Evolutionary conservation across 2,888 invertebrate species (phyloP), one percentile per base, ranked within the genome.

Genomic region (Imbricaverruca yamaguchii): DNA sequence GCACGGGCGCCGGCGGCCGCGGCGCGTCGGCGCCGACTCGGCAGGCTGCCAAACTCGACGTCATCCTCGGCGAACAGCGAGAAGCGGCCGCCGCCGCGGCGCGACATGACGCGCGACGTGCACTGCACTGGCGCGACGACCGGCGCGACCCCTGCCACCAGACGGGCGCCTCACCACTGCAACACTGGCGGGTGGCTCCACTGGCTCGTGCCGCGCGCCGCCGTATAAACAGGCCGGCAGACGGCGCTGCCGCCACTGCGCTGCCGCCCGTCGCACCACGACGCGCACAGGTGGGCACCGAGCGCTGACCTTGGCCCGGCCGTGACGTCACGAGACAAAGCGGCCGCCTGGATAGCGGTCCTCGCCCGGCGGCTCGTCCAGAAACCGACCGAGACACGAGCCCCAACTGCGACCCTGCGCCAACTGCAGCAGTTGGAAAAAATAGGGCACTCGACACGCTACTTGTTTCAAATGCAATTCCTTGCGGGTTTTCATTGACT

Each of bases 71-170:
- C 74, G 53, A 74, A 53, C 21, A 74, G 39, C 9, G 74, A 74
- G 74, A 74, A 74, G 13, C 74, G 74, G 74, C 74, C 74, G 53
- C 12, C 74, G 74, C 74, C 74, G 39, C 53, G 39, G 18, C 74
- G 74, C 10, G 53, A 74, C 74, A 74, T 74, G 74, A 67, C 18
- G 53, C 39, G 13, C 53, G 74, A 7, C 39, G 39, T 23, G 12
- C 13, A 11, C 69, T 59, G 59, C 39, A 39, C 9, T 23, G 9
- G 65, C 23, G 9, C 65, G 61, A 8, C 8, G 23, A 8, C 23
- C 4, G 65, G 23, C 9, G 8, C n/a, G n/a, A 8, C 13, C 67
- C 25, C 25, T 13, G 13, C 67, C 11, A 2, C 10, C 67, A 1
- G 25, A 25, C 67, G 12, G n/a, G 11, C 12, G 25, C 23, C 10